phyloP scores from a whole-genome alignment of 2,797 vertebrate genomes.

The Anas georgica region DNA sequence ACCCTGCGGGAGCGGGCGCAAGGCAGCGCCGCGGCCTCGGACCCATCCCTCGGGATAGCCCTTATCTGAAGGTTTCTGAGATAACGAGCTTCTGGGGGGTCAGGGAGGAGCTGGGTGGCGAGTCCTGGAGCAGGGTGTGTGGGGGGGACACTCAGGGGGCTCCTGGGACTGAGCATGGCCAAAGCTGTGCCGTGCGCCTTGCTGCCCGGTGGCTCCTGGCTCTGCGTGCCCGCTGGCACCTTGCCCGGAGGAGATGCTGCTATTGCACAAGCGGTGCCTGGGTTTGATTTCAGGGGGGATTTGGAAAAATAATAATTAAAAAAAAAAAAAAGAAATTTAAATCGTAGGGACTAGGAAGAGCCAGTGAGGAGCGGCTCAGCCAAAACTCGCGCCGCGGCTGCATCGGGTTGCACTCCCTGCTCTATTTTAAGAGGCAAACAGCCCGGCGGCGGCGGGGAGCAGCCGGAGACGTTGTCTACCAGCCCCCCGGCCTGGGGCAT shows the following conservation, averaged over 20 bases:
- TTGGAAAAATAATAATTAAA: not conserved
- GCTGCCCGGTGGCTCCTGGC: too few species aligned
- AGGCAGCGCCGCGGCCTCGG: accelerated
- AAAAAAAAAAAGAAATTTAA: too few species aligned
- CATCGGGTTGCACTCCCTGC: not conserved
- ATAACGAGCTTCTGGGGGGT: not conserved
- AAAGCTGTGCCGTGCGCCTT: not conserved
- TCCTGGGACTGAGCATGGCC: not conserved
- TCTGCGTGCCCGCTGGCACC: not conserved
- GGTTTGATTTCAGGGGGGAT: constrained; percentile 67
- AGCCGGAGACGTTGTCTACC: not conserved
- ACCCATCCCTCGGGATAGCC: not conserved
- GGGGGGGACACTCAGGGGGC: not conserved
- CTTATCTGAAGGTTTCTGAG: not conserved
- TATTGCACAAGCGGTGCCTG: not conserved
- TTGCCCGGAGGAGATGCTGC: not conserved
- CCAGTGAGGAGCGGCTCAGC: constrained; percentile 2
- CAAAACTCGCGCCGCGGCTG: constrained; percentile 49
- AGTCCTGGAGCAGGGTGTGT: too few species aligned
- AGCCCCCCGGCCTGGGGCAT: not conserved
- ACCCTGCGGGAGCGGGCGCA: accelerated
- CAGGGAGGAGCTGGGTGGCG: not conserved
- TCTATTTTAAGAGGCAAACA: constrained; percentile 9
- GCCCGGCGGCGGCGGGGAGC: accelerated
- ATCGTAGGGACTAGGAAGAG: not conserved